A percentile compares a stretch with the other conserved stretches of the same genome.
Conservation (phyloP, 1,140 invertebrate genomes). For the Cheumatopsyche charites region DNA sequence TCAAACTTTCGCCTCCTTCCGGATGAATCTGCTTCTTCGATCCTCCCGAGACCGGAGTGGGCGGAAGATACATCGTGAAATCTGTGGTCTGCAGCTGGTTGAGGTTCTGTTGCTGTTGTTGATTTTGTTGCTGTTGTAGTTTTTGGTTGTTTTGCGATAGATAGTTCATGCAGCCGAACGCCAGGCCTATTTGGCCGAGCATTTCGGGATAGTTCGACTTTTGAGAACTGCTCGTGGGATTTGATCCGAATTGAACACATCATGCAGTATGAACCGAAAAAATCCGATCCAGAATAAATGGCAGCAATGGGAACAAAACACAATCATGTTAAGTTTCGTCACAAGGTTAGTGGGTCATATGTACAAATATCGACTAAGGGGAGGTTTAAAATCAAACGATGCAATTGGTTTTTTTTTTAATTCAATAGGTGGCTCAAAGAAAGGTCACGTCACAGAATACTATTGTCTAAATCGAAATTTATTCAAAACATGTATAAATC, state of each 20-base stretch:
- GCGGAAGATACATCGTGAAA: constrained; percentile 42
- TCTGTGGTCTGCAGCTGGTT: constrained; percentile 46
- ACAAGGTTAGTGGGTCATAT: too few species aligned
- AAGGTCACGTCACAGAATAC: neutral
- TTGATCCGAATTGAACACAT: constrained; percentile 18
- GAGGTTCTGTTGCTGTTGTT: constrained; percentile 38
- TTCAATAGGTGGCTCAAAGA: neutral
- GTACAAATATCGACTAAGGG: too few species aligned
- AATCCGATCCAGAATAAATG: constrained; percentile 30
- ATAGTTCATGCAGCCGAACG: constrained; percentile 62
- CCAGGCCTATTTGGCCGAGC: constrained; percentile 60
- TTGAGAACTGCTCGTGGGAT: constrained; percentile 53
- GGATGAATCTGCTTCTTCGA: constrained; percentile 57
- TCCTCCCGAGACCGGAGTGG: constrained; percentile 46
- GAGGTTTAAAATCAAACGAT: too few species aligned
- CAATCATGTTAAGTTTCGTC: neutral
- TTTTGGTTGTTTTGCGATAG: constrained; percentile 50
- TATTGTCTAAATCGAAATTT: too few species aligned
- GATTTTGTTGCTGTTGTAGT: constrained; percentile 23
- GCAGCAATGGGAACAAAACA: constrained; percentile 30
- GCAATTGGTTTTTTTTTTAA: neutral
- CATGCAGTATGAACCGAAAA: constrained; percentile 16
- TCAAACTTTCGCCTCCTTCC: constrained; percentile 50
- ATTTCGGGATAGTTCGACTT: constrained; percentile 62
- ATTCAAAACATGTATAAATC: neutral